Evolutionary conservation across 30 jellyfish, hydroid and myxozoan species (phyloP), one percentile per base, ranked within the genome.

Genomic region (Hydractinia symbiolongicarpus): DNA sequence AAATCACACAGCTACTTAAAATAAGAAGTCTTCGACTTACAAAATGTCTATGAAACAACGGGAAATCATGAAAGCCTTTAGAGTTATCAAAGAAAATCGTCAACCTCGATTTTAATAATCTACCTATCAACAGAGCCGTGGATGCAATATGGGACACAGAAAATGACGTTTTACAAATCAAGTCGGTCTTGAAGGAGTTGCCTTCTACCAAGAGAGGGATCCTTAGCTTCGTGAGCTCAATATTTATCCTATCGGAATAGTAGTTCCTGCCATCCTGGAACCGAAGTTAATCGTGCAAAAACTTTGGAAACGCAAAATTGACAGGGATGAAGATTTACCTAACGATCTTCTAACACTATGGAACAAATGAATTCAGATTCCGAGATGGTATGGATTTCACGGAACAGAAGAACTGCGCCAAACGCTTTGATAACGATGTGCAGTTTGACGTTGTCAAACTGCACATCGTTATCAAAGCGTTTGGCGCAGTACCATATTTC

Each of bases 171-270:
- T n/a, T n/a, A n/a, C n/a, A n/a, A n/a, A n/a, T 73, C 55, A 8
- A 50, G 70, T n/a, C 81, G 9, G 6, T 19, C 66, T n/a, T 9
- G 50, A 72, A 72, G 53, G 81, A 72, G 9, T 20, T 16, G 13
- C 71, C 17, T 6, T 8, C 68, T 9, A 72, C 81, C 72, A 72
- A 72, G 53, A 72, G 81, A 72, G 81, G 81, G 8, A 15, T 72
- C 15, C 81, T 72, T 6, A 30, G 72, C 10, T 6, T 53, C 5
- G 82, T 73, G 14, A 73, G 82, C 49, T 73, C 82, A 44, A 51
- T 4, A 10, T 73, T 73, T 73, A 73, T 19, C 85, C 78, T 6
- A 17, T 77, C 19, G 85, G 85, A 5, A 53, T 53, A 16, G 50
- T 77, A 21, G 16, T 50, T 53, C 81, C 81, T 15, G 55, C 15